Evolutionary conservation across 2,113 vertebrate species (phyloP), one percentile per base, ranked within the genome.

Genomic region (Dendropsophus ebraccatus): DNA sequence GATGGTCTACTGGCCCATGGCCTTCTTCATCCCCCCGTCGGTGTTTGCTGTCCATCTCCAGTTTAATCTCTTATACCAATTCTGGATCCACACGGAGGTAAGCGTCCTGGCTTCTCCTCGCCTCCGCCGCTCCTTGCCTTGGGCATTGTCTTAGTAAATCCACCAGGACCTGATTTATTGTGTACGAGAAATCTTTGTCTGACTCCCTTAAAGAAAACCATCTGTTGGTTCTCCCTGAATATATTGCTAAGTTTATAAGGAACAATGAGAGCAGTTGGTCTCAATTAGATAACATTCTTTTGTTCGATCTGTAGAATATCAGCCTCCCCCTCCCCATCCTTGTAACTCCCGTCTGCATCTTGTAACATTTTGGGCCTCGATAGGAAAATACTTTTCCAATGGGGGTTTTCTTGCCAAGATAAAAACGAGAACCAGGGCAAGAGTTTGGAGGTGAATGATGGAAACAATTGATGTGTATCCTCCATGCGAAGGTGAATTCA

Each of bases 51-150:
- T 98, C 88, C 98, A 99, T 92, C 89, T 96, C 21, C 97, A 99
- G 85, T 94, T 99, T 84, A 99, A 97, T 90, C 92, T 99, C 0
- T 95, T 99, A 69, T 99, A 97, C 90, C 98, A 99, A 87, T 97
- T 99, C 92, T 99, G 97, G 97, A 97, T 99, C 89, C 97, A 99
- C 90, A 99, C 96, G 14, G 96, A 99, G 96, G 98, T 99, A 94
- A 94, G 85, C 74, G 11, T 11, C 81, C 23, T 4, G 69, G 91
- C 89, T 87, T 88, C n/a, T 88, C 89, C 84, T 88, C 89, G 90
- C 88, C 88, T 92, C 91, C 92, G 89, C 86, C 92, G 88, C 90
- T 41, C n/a, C n/a, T 91, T 91, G 90, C 89, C 90, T 91, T 67
- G 87, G 91, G 89, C 89, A 89, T 84, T 92, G 91, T 92, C 91